Evolutionary conservation across 2,797 vertebrate genomes (phyloP), one percentile per base, ranked within the genome.

Genomic region (Mastacembelus armatus): DNA sequence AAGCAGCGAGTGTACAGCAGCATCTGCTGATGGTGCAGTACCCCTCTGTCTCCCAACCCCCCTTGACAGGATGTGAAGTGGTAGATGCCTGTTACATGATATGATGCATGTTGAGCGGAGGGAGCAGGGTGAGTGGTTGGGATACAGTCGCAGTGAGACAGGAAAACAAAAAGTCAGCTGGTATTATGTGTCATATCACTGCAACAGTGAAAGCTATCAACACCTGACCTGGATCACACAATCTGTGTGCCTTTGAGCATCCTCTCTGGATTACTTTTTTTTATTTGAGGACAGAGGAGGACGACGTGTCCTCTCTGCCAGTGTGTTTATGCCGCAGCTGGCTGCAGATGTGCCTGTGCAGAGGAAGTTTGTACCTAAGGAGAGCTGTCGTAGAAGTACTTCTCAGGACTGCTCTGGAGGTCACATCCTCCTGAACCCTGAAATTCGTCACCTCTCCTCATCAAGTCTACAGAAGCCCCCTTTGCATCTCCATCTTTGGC

Each of bases 51-150:
- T 86, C 85, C 56, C 78, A 67, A 47, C 33, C 74, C 66, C 51
- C 66, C 84, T 36, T 55, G 83, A 72, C 77, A 85, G 91, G 85
- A 91, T 86, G 77, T 83, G 84, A 82, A 94, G 92, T 95, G 95
- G 94, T 96, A 95, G 92, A 87, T 94, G 92, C 94, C 94, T 90
- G 93, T 93, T 94, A 95, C 93, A 95, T 95, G 95, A 96, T 94
- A 91, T 83, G 91, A 89, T 94, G 93, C 93, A 85, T 92, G 92
- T 93, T 89, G 89, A 93, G 85, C 87, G 84, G 85, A 91, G 71
- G 76, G 77, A 85, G 84, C 68, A 42, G 92, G 88, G 74, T 29
- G 86, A 89, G 91, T 88, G 91, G 85, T 92, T 90, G 81, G 91
- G 89, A 81, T 86, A 90, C 66, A 85, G 80, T 73, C 42, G 44